These are phyloP conservation scores for Netelia virgata DNA, from an alignment of 2,888 invertebrate genomes.

Conservation along the genomic window DNA sequence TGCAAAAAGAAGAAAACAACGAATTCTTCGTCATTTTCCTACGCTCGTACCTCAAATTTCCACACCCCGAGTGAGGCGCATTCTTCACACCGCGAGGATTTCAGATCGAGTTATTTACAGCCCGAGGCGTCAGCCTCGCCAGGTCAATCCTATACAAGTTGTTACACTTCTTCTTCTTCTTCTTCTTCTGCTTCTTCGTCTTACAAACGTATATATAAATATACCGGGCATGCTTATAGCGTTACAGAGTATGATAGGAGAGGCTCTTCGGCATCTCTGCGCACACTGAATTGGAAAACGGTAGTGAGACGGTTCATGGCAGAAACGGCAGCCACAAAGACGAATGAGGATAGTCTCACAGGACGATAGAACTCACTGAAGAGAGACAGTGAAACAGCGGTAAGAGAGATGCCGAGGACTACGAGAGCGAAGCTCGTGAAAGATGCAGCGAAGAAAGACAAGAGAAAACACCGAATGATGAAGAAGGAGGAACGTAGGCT, in stretches of 20 bases:
- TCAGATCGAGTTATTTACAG: constrained; percentile 46
- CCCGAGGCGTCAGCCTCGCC: constrained; percentile 21
- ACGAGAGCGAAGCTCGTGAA: constrained; percentile 27
- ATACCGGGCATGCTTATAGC: not conserved
- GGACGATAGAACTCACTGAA: constrained; percentile 38
- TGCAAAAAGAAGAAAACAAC: constrained; percentile 17
- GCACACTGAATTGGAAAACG: constrained; percentile 50
- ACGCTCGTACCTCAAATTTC: constrained; percentile 42
- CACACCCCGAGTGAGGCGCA: constrained; percentile 23
- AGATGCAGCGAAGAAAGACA: constrained; percentile 59
- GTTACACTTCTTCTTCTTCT: constrained; percentile 59
- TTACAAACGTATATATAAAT: constrained; percentile 12
- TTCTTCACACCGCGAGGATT: constrained; percentile 46
- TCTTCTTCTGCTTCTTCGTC: constrained; percentile 54
- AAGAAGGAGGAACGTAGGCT: constrained; percentile 50
- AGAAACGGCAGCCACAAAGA: constrained; percentile 23
- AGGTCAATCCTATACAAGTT: constrained; percentile 34
- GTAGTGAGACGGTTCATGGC: constrained; percentile 50
- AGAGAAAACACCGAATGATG: constrained; percentile 62
- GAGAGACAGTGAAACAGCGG: constrained; percentile 34
- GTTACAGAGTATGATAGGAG: not conserved
- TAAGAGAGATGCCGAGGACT: constrained; percentile 43
- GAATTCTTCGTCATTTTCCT: constrained; percentile 38
- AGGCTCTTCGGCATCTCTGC: constrained; percentile 35
- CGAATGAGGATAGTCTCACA: constrained; percentile 29